Evolutionary conservation across 1,140 invertebrate genomes (phyloP), one percentile per base, ranked within the genome.

Genomic region (Monomorium pharaonis): DNA sequence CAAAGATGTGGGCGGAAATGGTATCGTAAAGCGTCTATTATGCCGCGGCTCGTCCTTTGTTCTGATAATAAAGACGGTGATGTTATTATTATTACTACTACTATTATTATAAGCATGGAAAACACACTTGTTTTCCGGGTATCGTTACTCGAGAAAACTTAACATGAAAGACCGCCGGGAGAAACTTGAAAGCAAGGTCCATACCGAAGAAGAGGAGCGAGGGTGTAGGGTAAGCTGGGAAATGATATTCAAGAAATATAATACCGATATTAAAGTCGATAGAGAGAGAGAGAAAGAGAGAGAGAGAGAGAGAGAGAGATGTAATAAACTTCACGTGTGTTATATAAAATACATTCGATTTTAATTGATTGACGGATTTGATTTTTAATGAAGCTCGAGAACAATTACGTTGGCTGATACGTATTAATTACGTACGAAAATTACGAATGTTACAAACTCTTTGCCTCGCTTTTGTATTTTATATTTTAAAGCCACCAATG

Each of bases 21-120:
- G 78, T 83, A 83, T 83, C 78, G 78, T 83, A 83, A 83, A 83
- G 78, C 78, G 78, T 69, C 78, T 83, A 74, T 83, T 83, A 83
- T 47, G 67, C 51, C 37, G 51, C 67, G 51, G 78, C 51, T 44
- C 67, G 65, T 72, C 78, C 44, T 74, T 72, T 83, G 67, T 83
- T 60, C 67, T 44, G 67, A 83, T 83, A 83, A 83, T 74, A 74
- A 83, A 72, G 78, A 58, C 78, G 67, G n/a, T 27, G 54, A 60
- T 83, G 67, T 74, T 83, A 74, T 83, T 83, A 83, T 83, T 83
- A 83, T 83, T 83, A 83, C 51, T 56, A 72, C 78, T 83, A 72
- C 67, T 83, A 83, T 83, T 74, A 83, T 83, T 74, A 83, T 83
- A 83, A 69, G 78, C 78, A 83, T 72, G 78, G 78, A 83, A 83